These are phyloP conservation scores for Brachionus plicatilis DNA, from an alignment of 1,140 invertebrate species.

Conservation along the genomic window DNA sequence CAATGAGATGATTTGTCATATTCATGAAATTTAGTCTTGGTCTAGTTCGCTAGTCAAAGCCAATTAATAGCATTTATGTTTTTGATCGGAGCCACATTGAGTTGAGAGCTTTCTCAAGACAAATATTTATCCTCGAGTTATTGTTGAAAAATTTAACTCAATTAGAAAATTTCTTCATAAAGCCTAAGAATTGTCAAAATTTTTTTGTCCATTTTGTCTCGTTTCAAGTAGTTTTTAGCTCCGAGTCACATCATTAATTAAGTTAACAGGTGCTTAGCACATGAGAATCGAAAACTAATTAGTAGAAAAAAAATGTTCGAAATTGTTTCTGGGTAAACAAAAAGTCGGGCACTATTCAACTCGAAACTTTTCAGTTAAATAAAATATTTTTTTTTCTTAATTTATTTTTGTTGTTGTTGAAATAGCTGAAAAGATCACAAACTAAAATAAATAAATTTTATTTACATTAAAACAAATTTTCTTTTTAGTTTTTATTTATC, in stretches of 20 bases:
- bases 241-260: neutral
- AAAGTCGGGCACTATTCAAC: no score
- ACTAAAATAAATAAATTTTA: no score
- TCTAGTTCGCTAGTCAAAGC: neutral
- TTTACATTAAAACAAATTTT: no score
- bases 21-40: neutral
- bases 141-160: slow-evolving; percentile 5
- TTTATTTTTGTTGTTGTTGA: no score
- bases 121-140: slow-evolving; percentile 11
- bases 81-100: neutral
- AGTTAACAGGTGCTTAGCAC: neutral
- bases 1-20: neutral
- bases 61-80: neutral
- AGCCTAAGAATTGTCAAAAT: neutral
- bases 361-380: no score
- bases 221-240: slow-evolving; percentile 4
- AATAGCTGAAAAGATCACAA: no score
- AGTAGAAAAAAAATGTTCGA: neutral
- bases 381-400: neutral
- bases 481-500: no score
- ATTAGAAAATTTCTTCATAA: neutral
- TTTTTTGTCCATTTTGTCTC: neutral
- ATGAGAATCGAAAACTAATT: neutral
- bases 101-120: neutral
- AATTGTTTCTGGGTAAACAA: no score